A percentile compares a stretch with the other conserved stretches of the same genome.
Conservation (phyloP, 2,797 vertebrate species). For the Betta splendens region DNA sequence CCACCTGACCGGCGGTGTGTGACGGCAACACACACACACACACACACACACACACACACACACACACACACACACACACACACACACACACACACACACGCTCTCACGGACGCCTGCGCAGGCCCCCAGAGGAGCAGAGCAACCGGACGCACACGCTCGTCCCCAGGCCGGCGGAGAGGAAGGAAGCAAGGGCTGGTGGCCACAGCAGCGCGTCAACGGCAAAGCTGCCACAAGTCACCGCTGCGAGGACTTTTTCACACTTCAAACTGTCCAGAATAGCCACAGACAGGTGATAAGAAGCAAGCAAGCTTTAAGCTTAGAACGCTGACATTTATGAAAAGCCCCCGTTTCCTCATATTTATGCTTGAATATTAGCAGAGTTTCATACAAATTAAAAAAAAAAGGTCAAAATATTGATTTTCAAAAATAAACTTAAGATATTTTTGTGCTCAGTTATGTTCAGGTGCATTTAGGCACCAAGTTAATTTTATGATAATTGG, state of each 20-base stretch:
- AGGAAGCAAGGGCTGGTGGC: constrained; percentile 78
- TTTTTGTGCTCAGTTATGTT: no score
- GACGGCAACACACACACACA: constrained; percentile 46
- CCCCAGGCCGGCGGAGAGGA: constrained; percentile 72
- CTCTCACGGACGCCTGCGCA: constrained; percentile 2
- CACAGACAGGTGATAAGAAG: neutral
- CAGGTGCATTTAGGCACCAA: no score
- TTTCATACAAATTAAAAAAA: no score
- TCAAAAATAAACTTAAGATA: no score
- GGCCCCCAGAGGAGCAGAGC: constrained; percentile 57
- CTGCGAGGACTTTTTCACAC: neutral
- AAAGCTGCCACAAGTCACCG: constrained; percentile 48
- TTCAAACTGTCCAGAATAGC: constrained; percentile 3
- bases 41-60: constrained; percentile 1
- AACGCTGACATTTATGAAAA: no score
- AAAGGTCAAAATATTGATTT: no score
- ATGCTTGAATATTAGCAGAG: no score
- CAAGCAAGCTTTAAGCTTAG: neutral
- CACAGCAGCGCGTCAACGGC: constrained; percentile 65
- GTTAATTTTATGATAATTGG: no score
- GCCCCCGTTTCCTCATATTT: no score
- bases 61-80: no score
- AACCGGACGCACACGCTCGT: constrained; percentile 73
- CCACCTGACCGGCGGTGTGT: constrained; percentile 73
- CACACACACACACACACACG: neutral